Evolutionary conservation across 2,797 vertebrate genomes (phyloP).

Genomic region (Trachops cirrhosus): DNA sequence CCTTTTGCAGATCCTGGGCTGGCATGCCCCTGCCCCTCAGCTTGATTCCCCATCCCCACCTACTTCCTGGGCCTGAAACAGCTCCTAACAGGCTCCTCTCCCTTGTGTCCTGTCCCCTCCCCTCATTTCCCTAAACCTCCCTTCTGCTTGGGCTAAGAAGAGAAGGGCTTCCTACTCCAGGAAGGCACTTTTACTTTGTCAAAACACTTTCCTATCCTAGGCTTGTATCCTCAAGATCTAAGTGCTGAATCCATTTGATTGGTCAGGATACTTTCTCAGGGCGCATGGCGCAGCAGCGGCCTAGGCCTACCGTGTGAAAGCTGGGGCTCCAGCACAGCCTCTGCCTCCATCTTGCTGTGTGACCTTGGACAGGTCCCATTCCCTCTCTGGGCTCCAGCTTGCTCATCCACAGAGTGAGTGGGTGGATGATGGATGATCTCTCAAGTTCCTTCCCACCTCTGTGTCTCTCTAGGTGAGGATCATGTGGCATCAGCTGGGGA

Average conservation of each 20-base stretch:
- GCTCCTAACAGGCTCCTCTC: not conserved
- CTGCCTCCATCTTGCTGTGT: not conserved
- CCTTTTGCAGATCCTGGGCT: not conserved
- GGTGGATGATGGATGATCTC: not conserved
- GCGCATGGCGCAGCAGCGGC: fast-evolving
- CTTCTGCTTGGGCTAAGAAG: not conserved
- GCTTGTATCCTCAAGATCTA: not conserved
- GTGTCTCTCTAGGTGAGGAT: not conserved
- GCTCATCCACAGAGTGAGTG: not conserved
- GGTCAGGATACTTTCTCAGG: not conserved
- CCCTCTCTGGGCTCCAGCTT: not conserved
- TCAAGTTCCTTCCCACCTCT: not conserved
- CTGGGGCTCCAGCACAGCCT: not conserved
- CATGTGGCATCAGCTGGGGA: not conserved
- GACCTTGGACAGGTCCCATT: not conserved
- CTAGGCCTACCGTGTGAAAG: not conserved
- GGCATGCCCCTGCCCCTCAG: not conserved
- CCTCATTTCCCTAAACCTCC: not conserved
- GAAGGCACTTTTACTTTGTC: not conserved
- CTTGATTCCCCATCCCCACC: not conserved
- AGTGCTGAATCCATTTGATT: not conserved
- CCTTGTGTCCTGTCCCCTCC: not conserved
- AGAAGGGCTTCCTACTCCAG: not conserved
- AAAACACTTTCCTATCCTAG: not conserved
- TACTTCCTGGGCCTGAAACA: not conserved